phyloP scores from a whole-genome alignment of 2,797 vertebrate species.

The Limnodromus scolopaceus region DNA sequence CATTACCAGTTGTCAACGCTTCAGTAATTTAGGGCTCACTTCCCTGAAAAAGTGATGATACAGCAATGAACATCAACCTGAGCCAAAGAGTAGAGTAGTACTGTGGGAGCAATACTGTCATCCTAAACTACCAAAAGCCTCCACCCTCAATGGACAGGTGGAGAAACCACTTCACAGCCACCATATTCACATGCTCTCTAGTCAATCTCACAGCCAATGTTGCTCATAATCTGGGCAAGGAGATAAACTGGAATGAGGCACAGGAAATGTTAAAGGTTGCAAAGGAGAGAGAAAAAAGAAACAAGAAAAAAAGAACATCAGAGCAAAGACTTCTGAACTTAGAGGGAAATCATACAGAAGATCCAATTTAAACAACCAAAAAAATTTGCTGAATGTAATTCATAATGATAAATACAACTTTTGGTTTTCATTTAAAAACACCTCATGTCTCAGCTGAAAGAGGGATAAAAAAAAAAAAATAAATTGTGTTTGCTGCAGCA shows the following conservation, averaged over 20 bases:
- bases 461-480: not conserved
- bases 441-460: not conserved
- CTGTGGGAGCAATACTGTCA: not conserved
- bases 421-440: not conserved
- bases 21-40: not conserved
- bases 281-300: not conserved
- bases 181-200: not conserved
- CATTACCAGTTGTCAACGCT: not conserved
- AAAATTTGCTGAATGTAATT: not conserved
- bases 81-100: not conserved
- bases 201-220: not conserved
- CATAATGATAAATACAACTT: not conserved
- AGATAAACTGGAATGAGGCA: not conserved
- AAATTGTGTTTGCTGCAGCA: not conserved
- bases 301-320: not conserved
- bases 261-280: not conserved
- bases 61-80: not conserved
- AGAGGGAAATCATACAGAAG: not conserved
- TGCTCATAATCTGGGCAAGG: not conserved
- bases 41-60: not conserved
- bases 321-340: not conserved
- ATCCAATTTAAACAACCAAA: not conserved
- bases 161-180: not conserved
- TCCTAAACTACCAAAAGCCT: not conserved
- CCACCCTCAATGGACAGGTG: fast-evolving